Evolutionary conservation across 1,140 invertebrate genomes (phyloP).

Genomic region (Anastrepha ludens): DNA sequence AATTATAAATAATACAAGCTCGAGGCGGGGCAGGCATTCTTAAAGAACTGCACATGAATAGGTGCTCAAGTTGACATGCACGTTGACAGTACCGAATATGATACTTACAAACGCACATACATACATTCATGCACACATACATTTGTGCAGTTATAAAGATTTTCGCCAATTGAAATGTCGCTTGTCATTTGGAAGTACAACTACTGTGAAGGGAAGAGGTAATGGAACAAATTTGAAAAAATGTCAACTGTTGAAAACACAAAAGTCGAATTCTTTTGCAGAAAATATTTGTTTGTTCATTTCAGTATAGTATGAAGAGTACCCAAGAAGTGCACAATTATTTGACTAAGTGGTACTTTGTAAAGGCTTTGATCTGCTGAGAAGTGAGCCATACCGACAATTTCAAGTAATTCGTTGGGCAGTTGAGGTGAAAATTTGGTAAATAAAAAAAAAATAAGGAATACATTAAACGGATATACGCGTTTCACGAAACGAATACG

Average conservation of each 20-base stretch:
- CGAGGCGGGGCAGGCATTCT: not conserved
- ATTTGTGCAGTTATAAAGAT: not conserved
- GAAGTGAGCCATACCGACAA: not conserved
- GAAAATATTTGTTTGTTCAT: not conserved
- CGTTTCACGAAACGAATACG: too few species aligned
- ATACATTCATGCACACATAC: not conserved
- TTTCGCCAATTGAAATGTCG: constrained; percentile 36
- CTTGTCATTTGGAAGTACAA: constrained; percentile 30
- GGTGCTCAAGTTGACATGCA: constrained; percentile 21
- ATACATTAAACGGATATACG: too few species aligned
- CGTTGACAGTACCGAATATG: constrained; percentile 13
- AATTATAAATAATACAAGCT: constrained; percentile 24
- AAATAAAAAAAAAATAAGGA: not conserved
- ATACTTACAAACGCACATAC: not conserved
- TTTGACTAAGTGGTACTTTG: constrained; percentile 12
- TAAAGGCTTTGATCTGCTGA: not conserved
- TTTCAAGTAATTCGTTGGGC: not conserved
- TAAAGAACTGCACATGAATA: not conserved
- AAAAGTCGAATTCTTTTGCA: not conserved
- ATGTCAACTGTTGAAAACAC: not conserved
- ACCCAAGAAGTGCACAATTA: constrained; percentile 6
- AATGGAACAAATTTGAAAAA: not conserved
- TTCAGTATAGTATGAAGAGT: not conserved
- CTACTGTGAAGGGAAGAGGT: not conserved
- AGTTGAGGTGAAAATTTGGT: not conserved